A percentile compares a stretch with the other conserved stretches of the same genome.
Conservation (phyloP, 2,797 vertebrate species). For the Xiphophorus birchmanni region DNA sequence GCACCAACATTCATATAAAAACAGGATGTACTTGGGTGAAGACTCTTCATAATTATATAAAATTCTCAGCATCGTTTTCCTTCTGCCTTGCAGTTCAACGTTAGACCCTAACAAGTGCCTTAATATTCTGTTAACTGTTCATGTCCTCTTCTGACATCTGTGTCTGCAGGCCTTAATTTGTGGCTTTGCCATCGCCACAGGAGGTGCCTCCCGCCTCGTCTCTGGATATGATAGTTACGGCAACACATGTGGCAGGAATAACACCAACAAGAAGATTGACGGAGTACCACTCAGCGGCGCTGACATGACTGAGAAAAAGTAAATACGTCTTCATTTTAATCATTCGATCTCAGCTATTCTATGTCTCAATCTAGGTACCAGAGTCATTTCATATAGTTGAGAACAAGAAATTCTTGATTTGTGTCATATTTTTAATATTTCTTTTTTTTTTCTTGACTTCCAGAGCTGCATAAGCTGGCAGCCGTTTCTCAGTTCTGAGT, state of each 20-base stretch:
- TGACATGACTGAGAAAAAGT: conserved; percentile 91
- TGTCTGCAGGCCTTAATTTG: conserved; percentile 88
- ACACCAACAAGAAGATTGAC: conserved; percentile 81
- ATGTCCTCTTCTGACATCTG: not conserved
- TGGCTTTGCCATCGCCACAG: conserved; percentile 92
- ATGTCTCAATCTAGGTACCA: not conserved
- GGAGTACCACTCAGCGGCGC: conserved; percentile 88
- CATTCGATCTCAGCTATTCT: not conserved
- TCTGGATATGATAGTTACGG: conserved; percentile 98
- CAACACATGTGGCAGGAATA: conserved; percentile 94
- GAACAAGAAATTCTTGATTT: not conserved
- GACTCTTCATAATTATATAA: not conserved
- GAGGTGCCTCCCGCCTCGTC: conserved; percentile 90
- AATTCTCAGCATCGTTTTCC: not conserved
- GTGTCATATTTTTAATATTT: not conserved
- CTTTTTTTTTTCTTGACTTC: too few relatives aligned
- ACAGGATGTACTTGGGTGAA: not conserved
- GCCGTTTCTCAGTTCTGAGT: not conserved
- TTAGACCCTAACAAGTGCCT: not conserved
- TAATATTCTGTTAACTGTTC: not conserved
- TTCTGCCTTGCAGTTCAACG: not conserved
- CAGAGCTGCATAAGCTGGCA: too few relatives aligned
- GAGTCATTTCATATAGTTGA: not conserved
- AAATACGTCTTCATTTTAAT: conserved; percentile 46
- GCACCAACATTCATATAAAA: not conserved